Percentiles rank a stretch among this genome's conserved stretches.
Conservation (phyloP, 2,113 vertebrate species). For the Pteruthius melanotis region DNA sequence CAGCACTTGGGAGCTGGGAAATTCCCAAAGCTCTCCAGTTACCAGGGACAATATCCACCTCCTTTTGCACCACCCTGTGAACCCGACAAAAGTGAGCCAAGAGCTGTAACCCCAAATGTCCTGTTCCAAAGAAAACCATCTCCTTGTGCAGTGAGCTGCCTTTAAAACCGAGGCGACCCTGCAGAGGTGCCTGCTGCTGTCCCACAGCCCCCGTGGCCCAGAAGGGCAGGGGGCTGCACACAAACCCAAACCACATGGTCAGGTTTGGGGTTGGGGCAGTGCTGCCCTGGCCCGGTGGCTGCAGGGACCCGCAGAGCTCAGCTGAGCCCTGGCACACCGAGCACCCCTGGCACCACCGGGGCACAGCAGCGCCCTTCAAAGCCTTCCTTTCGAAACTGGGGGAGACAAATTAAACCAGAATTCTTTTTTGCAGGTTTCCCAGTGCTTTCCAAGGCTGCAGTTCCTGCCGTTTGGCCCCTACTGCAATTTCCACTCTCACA, state of each 20-base stretch:
- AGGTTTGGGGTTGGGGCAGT: rapidly evolving
- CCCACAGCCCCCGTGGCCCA: rapidly evolving
- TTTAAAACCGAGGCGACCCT: rapidly evolving
- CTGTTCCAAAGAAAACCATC: rapidly evolving
- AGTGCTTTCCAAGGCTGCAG: neutral
- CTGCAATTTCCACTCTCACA: neutral
- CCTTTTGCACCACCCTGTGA: rapidly evolving
- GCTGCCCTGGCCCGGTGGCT: neutral
- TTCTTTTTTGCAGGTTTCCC: neutral
- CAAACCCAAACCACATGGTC: rapidly evolving
- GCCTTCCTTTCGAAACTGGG: rapidly evolving
- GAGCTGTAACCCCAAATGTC: neutral
- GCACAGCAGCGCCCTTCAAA: too few species aligned
- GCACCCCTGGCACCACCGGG: neutral
- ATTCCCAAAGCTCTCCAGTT: neutral
- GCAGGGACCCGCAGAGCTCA: neutral
- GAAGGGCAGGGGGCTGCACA: neutral
- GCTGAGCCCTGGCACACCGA: neutral
- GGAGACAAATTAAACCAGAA: rapidly evolving
- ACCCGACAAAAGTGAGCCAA: rapidly evolving
- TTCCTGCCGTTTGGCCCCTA: neutral
- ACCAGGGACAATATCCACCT: neutral
- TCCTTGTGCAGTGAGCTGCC: neutral
- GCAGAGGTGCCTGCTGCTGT: neutral
- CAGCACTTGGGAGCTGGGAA: neutral